These are phyloP conservation scores for Deilephila porcellus DNA, from an alignment of 2,888 invertebrate genomes.

Conservation along the genomic window DNA sequence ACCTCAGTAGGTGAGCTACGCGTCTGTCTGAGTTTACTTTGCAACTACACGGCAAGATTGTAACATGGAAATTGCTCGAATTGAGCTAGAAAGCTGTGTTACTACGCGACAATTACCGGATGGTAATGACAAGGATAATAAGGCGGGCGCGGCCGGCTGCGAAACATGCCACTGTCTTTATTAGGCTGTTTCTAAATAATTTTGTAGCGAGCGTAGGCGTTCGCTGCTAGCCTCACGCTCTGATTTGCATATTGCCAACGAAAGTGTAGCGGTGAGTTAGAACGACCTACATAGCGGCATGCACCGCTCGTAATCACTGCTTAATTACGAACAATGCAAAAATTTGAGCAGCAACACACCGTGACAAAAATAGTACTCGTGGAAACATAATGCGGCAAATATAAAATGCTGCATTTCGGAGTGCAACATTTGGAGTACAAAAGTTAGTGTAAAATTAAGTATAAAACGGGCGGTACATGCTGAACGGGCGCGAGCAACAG, in stretches of 20 bases:
- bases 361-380: conserved; percentile 23
- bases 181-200: conserved; percentile 56
- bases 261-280: conserved; percentile 73
- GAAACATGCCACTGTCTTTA: conserved; percentile 48
- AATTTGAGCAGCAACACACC: conserved; percentile 15
- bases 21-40: conserved; percentile 52
- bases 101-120: conserved; percentile 60
- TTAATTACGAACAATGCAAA: conserved; percentile 40
- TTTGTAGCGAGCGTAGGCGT: conserved; percentile 58
- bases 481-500: conserved; percentile 53
- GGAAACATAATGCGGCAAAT: not conserved
- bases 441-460: conserved; percentile 51
- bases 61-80: conserved; percentile 61
- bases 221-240: conserved; percentile 67
- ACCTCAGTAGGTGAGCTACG: conserved; percentile 67
- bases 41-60: conserved; percentile 53
- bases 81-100: conserved; percentile 68
- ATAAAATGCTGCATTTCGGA: not conserved
- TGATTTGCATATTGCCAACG: conserved; percentile 78
- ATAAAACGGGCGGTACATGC: conserved; percentile 59
- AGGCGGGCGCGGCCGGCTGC: conserved; percentile 55
- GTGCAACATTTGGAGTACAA: conserved; percentile 30
- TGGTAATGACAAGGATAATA: conserved; percentile 62
- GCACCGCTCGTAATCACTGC: conserved; percentile 45
- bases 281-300: conserved; percentile 63